Evolutionary conservation across 1,140 invertebrate genomes (phyloP), one percentile per base, ranked within the genome.

Genomic region (Trichonephila clavata): DNA sequence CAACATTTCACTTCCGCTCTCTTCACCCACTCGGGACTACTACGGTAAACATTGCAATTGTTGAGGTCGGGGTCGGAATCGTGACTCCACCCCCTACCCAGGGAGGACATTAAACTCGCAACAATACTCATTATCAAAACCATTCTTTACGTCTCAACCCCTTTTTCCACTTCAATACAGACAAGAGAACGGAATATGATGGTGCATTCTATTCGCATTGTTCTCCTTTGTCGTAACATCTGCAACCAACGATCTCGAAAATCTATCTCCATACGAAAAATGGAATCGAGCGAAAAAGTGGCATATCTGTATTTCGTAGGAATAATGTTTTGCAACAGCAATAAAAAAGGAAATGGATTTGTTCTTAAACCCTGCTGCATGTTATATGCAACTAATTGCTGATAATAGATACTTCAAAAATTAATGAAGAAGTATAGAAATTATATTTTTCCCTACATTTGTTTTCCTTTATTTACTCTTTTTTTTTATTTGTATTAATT

Each of bases 31-130:
- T 86, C 84, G n/a, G 60, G 50, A 83, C 88, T n/a, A 83, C 89
- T 83, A 63, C 20, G 59, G 32, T 59, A 90, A 91, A 80, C 43
- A 59, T 59, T 60, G 77, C 89, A 91, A 91, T 91, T 91, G 83
- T 20, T 43, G 77, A 86, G 50, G 71, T 77, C 71, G 71, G 71
- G 71, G 71, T 77, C 71, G 71, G 71, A 77, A 77, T 32, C 43
- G 81, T 50, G 81, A 83, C 81, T 83, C 81, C 81, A 59, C 81
- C 81, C 81, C 50, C 88, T 27, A 57, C 32, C 89, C 13, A 2
- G 61, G 61, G 21, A 92, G 90, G 90, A 92, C 90, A 92, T 92
- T 92, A 92, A 92, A 92, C 90, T 81, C 90, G 60, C 90, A 92
- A 92, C 90, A 92, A 92, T 92, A 59, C 81, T 68, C 90, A 92